Percentiles rank a stretch among this genome's conserved stretches.
These are phyloP conservation scores for Strongylocentrotus purpuratus DNA, from an alignment of 35 echinoderm and acorn worm species.

Conservation along the genomic window DNA sequence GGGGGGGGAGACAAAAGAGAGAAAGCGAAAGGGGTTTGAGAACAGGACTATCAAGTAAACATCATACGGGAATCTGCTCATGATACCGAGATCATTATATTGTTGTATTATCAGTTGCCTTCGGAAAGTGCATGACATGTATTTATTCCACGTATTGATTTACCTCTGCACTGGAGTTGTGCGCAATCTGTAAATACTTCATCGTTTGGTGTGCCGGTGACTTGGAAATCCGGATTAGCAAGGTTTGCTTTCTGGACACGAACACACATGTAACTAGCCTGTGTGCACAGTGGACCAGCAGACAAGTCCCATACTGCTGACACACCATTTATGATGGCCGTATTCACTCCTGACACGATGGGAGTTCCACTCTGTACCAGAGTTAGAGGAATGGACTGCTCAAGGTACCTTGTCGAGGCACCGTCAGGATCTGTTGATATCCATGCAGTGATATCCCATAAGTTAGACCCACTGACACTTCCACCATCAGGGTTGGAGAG, in stretches of 20 bases:
- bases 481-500: not conserved
- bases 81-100: no score
- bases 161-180: not conserved
- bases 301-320: not conserved
- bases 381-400: not conserved
- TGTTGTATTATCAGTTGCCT: no score
- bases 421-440: not conserved
- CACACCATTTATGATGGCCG: not conserved
- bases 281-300: constrained; percentile 2
- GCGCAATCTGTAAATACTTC: not conserved
- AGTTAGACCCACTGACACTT: not conserved
- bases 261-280: constrained; percentile 1
- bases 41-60: no score
- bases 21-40: no score
- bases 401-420: not conserved
- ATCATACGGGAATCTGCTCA: no score
- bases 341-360: not conserved
- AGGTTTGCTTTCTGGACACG: not conserved
- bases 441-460: constrained; percentile 33
- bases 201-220: not conserved
- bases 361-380: not conserved
- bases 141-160: not conserved
- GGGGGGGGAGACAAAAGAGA: no score
- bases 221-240: constrained; percentile 20
- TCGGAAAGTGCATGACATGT: no score